phyloP scores from a whole-genome alignment of 2,113 vertebrate genomes.

The Crotophaga sulcirostris region DNA sequence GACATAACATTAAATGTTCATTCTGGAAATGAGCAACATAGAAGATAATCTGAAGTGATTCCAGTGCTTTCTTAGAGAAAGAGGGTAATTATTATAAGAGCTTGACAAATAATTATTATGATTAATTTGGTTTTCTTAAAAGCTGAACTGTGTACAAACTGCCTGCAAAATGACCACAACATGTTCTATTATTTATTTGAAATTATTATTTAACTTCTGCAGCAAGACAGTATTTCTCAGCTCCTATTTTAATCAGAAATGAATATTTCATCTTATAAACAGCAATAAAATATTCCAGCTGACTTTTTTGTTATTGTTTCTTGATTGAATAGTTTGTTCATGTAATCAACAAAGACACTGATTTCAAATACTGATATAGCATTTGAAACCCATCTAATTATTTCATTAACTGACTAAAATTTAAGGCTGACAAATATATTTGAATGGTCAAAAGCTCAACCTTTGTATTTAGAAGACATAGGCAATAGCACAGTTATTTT shows the following conservation, averaged over 20 bases:
- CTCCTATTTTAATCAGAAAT: conserved; percentile 12
- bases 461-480: neutral
- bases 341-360: neutral
- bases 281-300: neutral
- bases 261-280: neutral
- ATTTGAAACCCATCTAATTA: neutral
- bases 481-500: neutral
- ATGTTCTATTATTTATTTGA: neutral
- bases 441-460: neutral
- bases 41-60: neutral
- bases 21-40: neutral
- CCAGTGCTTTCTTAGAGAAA: neutral
- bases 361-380: neutral
- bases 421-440: neutral
- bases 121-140: conserved; percentile 8
- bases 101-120: neutral
- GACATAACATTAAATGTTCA: neutral
- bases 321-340: neutral
- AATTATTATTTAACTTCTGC: conserved; percentile 1
- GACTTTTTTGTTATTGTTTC: neutral
- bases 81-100: neutral
- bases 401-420: neutral
- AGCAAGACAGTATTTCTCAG: neutral
- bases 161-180: neutral
- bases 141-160: neutral